Evolutionary conservation across 2,797 vertebrate species (phyloP), one percentile per base, ranked within the genome.

Genomic region (Sebastes matsubarae): DNA sequence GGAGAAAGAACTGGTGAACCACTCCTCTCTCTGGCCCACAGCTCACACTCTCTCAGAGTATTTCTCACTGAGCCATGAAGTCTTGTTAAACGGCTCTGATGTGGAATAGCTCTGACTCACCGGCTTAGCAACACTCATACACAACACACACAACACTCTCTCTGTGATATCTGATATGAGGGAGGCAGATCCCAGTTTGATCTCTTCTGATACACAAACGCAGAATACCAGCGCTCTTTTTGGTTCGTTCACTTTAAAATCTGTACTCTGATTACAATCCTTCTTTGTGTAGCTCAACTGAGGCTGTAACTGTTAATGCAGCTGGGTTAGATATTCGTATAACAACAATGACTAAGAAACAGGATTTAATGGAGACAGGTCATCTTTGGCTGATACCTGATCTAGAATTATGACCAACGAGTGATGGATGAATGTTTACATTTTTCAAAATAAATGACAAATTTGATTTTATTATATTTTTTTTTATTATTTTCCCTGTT

Each of bases 41-140:
- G 55, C 69, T 89, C 82, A 82, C 86, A 90, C 74, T 78, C 79
- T 60, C 73, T 25, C 77, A 2, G 32, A 75, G 83, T 75, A 94
- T 94, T 89, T 94, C 79, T 87, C 88, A 90, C 75, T n/a, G 46
- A 86, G 72, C 57, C 71, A 38, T 81, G 80, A 92, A 69, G 68
- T 72, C 29, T 34, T 80, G 72, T 79, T 79, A 50, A 85, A 78
- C 27, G 72, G 36, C 61, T 81, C 52, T 72, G 57, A 10, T 78
- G 73, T 68, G 80, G 42, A 84, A 66, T 18, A 52, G 55, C 70
- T 63, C 77, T 85, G 86, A 89, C 79, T 87, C 85, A 81, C 67
- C 34, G 36, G 13, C 70, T 32, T 63, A 81, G 86, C 27, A 77
- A 80, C 75, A 46, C 36, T 52, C 36, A 50, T 12, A 64, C 65